Evolutionary conservation across 2,113 vertebrate genomes (phyloP).

Genomic region (Sus scrofa): DNA sequence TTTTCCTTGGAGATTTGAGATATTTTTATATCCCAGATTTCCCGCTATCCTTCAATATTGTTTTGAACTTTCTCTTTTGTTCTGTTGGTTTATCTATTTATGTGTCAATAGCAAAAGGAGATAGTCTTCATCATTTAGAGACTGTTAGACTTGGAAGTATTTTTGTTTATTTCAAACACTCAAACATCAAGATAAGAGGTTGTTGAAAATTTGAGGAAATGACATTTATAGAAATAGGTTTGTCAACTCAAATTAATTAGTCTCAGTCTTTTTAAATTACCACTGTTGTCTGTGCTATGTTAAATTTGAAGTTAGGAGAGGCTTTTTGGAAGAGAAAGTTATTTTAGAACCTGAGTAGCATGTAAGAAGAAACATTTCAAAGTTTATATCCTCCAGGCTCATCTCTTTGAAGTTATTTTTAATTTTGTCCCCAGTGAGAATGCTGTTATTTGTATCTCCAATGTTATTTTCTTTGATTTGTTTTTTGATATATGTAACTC

Average conservation of each 20-base stretch:
- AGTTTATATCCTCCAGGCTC: neutral
- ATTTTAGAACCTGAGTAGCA: neutral
- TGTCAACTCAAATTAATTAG: neutral
- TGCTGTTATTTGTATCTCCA: neutral
- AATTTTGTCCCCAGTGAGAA: neutral
- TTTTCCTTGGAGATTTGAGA: neutral
- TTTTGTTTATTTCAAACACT: neutral
- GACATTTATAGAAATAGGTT: neutral
- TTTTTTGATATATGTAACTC: neutral
- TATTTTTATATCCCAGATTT: neutral
- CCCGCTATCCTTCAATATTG: neutral
- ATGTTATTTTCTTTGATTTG: neutral
- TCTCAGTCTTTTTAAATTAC: neutral
- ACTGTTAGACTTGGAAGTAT: neutral
- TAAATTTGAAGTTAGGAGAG: neutral
- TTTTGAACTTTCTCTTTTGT: neutral
- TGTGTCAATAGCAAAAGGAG: neutral
- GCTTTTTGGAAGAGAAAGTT: neutral
- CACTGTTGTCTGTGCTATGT: neutral
- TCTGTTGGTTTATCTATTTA: neutral
- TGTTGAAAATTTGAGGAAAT: neutral
- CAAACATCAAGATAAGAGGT: neutral
- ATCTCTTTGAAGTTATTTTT: conserved; percentile 3
- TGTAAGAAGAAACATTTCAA: neutral
- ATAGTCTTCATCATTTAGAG: neutral